These are phyloP conservation scores for Sceloporus undulatus DNA, from an alignment of 2,113 vertebrate species.

Conservation along the genomic window DNA sequence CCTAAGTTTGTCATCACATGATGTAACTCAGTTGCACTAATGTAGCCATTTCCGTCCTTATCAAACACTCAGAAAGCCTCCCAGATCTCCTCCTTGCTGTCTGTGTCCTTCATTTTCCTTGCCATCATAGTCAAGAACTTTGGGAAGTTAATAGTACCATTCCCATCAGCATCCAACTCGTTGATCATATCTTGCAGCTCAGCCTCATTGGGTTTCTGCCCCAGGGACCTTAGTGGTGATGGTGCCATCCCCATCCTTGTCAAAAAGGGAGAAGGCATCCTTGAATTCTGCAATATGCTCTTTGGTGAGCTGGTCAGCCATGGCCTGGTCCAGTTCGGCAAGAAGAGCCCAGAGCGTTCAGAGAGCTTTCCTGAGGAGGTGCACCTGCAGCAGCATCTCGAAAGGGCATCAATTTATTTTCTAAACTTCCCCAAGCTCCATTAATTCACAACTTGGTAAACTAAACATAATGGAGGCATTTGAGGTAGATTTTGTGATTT, in stretches of 20 bases:
- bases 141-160: conserved; percentile 92
- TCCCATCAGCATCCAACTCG: conserved; percentile 92
- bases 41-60: conserved; percentile 93
- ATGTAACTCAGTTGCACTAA: conserved; percentile 89
- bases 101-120: conserved; percentile 93
- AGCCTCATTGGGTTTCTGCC: conserved; percentile 92
- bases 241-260: conserved; percentile 92
- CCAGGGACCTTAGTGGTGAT: conserved; percentile 93
- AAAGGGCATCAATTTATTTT: no score
- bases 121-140: conserved; percentile 95
- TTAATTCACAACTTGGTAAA: no score
- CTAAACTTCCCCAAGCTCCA: no score
- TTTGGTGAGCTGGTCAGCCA: conserved; percentile 89
- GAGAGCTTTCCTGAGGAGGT: no score
- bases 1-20: conserved; percentile 94
- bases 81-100: conserved; percentile 92
- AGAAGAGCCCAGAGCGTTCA: no score
- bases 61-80: conserved; percentile 93
- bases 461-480: no score
- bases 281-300: conserved; percentile 95
- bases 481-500: no score
- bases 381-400: no score
- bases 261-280: conserved; percentile 93
- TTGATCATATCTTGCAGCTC: conserved; percentile 96
- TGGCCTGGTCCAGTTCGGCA: no score